phyloP scores from a whole-genome alignment of 30 jellyfish, hydroid and myxozoan genomes.

The Pseudorhiza aurosa region DNA sequence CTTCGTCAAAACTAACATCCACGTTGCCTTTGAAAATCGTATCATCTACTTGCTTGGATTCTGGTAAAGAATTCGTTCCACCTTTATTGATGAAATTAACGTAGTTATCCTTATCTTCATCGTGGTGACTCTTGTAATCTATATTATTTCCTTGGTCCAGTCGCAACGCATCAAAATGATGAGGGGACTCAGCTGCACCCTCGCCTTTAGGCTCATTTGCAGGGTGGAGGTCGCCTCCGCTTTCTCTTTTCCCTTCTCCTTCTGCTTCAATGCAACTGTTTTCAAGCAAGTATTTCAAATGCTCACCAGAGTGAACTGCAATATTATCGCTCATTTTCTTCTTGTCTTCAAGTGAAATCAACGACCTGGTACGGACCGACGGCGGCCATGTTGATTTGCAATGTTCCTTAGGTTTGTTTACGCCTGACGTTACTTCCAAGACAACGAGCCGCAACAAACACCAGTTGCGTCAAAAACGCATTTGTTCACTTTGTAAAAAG shows the following conservation, averaged over 20 bases:
- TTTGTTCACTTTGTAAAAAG: too few species aligned
- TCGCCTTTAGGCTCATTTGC: background rate
- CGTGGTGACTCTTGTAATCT: slow-evolving; percentile 7
- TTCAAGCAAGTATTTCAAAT: slow-evolving; percentile 29
- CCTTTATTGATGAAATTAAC: background rate
- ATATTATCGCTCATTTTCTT: slow-evolving; percentile 20
- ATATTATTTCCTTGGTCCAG: slow-evolving; percentile 16
- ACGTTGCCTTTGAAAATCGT: too few species aligned
- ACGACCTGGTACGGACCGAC: background rate
- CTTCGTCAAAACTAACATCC: background rate
- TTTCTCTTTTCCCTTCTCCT: background rate
- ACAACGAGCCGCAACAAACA: background rate
- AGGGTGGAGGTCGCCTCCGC: background rate
- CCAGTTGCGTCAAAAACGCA: too few species aligned
- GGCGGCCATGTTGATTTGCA: background rate
- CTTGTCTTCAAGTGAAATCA: background rate
- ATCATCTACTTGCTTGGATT: too few species aligned
- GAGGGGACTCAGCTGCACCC: background rate
- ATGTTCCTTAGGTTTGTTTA: too few species aligned
- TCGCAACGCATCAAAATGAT: slow-evolving; percentile 18
- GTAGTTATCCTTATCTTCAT: background rate
- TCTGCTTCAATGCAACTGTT: background rate
- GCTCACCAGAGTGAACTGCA: slow-evolving; percentile 48
- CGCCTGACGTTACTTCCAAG: background rate
- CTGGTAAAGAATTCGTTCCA: too few species aligned